These are phyloP conservation scores for Stratiomys singularior DNA, from an alignment of 2,888 invertebrate genomes.

Conservation along the genomic window DNA sequence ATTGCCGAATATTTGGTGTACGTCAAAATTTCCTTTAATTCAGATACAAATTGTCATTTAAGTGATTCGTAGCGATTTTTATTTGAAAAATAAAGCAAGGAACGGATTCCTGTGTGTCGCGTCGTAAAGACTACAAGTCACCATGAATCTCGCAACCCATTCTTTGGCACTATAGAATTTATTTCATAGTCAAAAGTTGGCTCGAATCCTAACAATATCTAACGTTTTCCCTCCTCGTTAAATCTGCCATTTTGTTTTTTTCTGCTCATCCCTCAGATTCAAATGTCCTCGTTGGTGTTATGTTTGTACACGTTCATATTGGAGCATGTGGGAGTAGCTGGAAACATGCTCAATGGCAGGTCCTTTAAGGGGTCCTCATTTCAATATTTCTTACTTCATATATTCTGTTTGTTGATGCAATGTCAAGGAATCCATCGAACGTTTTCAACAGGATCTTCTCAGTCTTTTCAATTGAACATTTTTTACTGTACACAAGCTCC, in stretches of 20 bases:
- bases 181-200: slow-evolving; percentile 14
- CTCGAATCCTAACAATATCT: slow-evolving; percentile 27
- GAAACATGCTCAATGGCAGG: neutral
- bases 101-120: slow-evolving; percentile 27
- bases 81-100: neutral
- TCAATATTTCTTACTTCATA: neutral
- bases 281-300: neutral
- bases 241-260: slow-evolving; percentile 36
- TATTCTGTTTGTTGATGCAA: neutral
- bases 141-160: slow-evolving; percentile 18
- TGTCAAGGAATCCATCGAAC: no score
- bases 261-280: neutral
- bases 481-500: neutral
- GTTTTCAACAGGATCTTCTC: no score
- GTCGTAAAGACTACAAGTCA: slow-evolving; percentile 35
- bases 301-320: neutral
- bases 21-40: no score
- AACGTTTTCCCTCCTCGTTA: slow-evolving; percentile 9
- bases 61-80: neutral
- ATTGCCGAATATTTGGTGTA: no score
- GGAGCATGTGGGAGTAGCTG: neutral
- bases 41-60: no score
- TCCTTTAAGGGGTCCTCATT: slow-evolving; percentile 21
- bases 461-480: no score
- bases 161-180: neutral